These are phyloP conservation scores for Araneus ventricosus DNA, from an alignment of 1,140 invertebrate species.

Conservation along the genomic window DNA sequence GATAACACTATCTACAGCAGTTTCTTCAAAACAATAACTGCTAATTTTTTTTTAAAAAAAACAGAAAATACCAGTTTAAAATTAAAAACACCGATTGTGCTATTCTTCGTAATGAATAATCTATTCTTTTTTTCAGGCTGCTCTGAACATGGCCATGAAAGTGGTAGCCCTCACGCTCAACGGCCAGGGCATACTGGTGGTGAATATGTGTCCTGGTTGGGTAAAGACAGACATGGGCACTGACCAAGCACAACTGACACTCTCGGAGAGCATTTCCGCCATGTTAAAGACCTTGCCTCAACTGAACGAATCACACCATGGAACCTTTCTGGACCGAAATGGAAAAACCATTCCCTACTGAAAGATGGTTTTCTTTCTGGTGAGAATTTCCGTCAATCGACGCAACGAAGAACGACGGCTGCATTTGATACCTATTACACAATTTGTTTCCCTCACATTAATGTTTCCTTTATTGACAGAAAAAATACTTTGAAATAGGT, in stretches of 20 bases:
- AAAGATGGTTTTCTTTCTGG: not conserved
- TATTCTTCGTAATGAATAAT: not conserved
- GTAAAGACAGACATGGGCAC: conserved; percentile 36
- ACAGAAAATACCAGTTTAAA: no score
- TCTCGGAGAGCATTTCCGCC: not conserved
- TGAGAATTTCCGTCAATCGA: not conserved
- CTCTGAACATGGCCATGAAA: conserved; percentile 52
- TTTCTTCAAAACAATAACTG: no score
- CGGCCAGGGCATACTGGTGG: conserved; percentile 46
- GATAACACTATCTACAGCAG: no score
- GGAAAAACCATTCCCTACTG: conserved; percentile 16
- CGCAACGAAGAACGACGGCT: no score
- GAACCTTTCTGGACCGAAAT: not conserved
- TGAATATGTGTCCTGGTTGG: conserved; percentile 62
- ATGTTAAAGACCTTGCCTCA: conserved; percentile 2
- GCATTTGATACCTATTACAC: no score
- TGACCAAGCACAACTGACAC: not conserved
- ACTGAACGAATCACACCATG: conserved; percentile 10
- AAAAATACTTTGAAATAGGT: not conserved
- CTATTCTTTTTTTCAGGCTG: not conserved
- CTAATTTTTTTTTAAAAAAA: no score
- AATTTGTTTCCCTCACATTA: no score
- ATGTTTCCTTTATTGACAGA: no score
- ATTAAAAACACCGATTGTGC: not conserved
- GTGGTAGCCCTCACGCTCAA: not conserved